Conservation (phyloP, 1,140 invertebrate genomes). For the Dolichoris vasculosae region DNA sequence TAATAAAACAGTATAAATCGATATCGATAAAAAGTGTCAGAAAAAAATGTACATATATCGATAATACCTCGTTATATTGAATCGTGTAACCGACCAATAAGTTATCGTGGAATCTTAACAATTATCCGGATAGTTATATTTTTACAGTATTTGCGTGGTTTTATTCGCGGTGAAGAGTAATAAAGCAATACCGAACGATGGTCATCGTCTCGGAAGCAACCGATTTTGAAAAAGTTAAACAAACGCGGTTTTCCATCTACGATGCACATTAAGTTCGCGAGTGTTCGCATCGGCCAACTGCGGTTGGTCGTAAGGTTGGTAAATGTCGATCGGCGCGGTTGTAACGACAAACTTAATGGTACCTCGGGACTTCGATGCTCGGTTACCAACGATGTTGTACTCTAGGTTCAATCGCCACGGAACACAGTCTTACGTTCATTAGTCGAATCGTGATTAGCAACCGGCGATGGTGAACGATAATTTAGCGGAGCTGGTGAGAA, state of each 20-base stretch:
- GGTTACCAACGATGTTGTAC: too few relatives aligned
- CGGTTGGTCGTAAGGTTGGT: too few relatives aligned
- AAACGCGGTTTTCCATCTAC: too few relatives aligned
- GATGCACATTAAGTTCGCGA: too few relatives aligned
- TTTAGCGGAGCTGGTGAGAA: constrained; percentile 18
- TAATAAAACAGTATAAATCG: background rate
- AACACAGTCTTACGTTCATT: constrained; percentile 8
- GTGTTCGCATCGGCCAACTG: too few relatives aligned
- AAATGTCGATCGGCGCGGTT: too few relatives aligned
- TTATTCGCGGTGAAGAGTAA: background rate
- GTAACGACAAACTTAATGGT: background rate
- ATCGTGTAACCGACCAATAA: background rate
- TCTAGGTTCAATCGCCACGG: background rate
- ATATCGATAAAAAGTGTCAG: too few relatives aligned
- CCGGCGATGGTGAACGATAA: background rate
- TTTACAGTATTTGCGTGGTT: background rate
- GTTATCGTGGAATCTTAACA: background rate
- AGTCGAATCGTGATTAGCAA: constrained; percentile 25
- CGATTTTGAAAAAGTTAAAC: too few relatives aligned
- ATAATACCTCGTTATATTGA: background rate
- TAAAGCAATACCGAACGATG: too few relatives aligned
- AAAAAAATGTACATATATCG: background rate
- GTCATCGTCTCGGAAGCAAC: too few relatives aligned
- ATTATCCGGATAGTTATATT: too few relatives aligned
- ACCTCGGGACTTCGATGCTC: background rate